Conservation (phyloP, 2,113 vertebrate genomes). For the Porphyrio hochstetteri region DNA sequence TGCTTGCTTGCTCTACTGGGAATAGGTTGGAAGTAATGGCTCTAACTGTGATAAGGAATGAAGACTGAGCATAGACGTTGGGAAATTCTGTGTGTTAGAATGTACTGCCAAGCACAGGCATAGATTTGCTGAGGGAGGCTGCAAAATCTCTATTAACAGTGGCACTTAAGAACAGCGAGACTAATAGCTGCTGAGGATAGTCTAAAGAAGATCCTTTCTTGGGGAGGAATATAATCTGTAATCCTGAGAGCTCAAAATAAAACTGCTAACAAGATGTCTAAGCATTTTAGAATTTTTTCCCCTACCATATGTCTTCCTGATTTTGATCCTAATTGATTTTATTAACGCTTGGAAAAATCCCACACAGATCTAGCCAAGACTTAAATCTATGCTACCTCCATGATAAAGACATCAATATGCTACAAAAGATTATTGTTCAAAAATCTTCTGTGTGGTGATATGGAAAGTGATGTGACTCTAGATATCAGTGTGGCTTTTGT, state of each 20-base stretch:
- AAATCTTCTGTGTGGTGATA: neutral
- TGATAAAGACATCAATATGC: neutral
- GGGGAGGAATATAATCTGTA: neutral
- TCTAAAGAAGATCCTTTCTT: neutral
- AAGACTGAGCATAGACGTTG: neutral
- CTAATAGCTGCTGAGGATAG: neutral
- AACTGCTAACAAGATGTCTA: neutral
- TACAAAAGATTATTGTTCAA: neutral
- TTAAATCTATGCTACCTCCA: neutral
- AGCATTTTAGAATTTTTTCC: neutral
- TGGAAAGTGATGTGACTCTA: neutral
- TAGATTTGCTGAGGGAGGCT: neutral
- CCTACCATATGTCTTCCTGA: rapidly evolving
- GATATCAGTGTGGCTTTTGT: neutral
- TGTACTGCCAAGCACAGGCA: neutral
- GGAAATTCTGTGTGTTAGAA: neutral
- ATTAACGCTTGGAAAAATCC: neutral
- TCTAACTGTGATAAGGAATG: neutral
- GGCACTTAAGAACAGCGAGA: neutral
- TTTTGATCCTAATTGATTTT: neutral
- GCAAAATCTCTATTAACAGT: neutral
- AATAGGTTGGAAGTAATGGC: neutral
- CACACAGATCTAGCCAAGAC: neutral
- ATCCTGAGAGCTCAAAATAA: neutral
- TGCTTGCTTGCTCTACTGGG: neutral